Evolutionary conservation across 2,888 invertebrate species (phyloP).

Genomic region (Zaprionus lineosus): DNA sequence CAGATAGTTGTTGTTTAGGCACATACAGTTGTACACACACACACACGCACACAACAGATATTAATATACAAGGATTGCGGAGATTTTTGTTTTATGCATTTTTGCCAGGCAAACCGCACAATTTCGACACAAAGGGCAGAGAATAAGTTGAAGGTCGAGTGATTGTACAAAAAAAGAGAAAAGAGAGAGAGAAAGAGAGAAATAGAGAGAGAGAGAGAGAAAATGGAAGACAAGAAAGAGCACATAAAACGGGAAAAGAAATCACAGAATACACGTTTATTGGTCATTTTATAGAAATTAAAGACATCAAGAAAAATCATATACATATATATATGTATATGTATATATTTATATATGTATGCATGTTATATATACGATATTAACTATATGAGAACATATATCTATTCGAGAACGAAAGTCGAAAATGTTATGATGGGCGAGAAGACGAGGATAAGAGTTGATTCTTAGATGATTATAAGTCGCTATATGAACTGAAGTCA

Average conservation of each 20-base stretch:
- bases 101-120: conserved; percentile 29
- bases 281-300: conserved; percentile 50
- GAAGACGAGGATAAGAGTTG: no score
- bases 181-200: conserved; percentile 33
- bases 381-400: background rate
- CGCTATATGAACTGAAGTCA: no score
- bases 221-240: conserved; percentile 62
- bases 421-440: no score
- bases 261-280: conserved; percentile 73
- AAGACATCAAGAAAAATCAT: conserved; percentile 44
- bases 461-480: no score
- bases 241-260: conserved; percentile 78
- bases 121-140: conserved; percentile 35
- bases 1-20: conserved; percentile 37
- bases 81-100: conserved; percentile 4
- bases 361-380: background rate
- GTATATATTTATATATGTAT: background rate
- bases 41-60: conserved; percentile 36
- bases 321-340: background rate
- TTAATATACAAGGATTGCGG: conserved; percentile 35
- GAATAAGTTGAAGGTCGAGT: conserved; percentile 36
- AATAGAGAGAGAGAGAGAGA: conserved; percentile 39
- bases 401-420: no score
- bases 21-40: conserved; percentile 31
- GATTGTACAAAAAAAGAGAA: conserved; percentile 48